Evolutionary conservation across 2,888 invertebrate genomes (phyloP).

Genomic region (Chaitophorus viminalis): DNA sequence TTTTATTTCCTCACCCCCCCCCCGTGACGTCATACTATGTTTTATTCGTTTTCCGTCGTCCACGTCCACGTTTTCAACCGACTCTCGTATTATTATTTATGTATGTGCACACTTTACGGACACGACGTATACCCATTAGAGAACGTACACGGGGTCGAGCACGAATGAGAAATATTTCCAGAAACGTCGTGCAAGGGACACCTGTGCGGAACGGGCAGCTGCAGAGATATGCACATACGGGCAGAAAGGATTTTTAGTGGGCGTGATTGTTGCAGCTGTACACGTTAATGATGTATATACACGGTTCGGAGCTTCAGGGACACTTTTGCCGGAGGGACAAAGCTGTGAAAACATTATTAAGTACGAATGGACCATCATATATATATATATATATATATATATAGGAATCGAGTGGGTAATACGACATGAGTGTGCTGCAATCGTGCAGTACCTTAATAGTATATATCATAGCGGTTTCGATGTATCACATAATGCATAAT

Average conservation of each 20-base stretch:
- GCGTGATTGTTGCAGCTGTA: not conserved
- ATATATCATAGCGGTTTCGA: too few species aligned
- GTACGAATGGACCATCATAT: conserved; percentile 7
- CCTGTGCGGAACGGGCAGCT: not conserved
- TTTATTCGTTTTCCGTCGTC: too few species aligned
- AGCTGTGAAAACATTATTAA: conserved; percentile 14
- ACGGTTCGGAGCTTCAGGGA: not conserved
- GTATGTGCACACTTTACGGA: too few species aligned
- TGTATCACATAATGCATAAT: too few species aligned
- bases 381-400: too few species aligned
- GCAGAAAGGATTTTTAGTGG: not conserved
- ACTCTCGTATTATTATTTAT: too few species aligned
- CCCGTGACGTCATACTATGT: too few species aligned
- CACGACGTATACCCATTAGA: too few species aligned
- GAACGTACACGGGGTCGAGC: too few species aligned
- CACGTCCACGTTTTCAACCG: too few species aligned
- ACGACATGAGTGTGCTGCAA: not conserved
- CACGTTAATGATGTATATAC: conserved; percentile 21
- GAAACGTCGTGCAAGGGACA: not conserved
- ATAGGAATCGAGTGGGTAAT: not conserved
- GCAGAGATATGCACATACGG: not conserved
- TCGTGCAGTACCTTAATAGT: not conserved
- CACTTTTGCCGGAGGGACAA: conserved; percentile 15
- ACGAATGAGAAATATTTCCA: not conserved
- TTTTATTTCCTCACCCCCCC: too few species aligned